Conservation (phyloP, 1,140 invertebrate species). For the Neotoxoptera formosana region DNA sequence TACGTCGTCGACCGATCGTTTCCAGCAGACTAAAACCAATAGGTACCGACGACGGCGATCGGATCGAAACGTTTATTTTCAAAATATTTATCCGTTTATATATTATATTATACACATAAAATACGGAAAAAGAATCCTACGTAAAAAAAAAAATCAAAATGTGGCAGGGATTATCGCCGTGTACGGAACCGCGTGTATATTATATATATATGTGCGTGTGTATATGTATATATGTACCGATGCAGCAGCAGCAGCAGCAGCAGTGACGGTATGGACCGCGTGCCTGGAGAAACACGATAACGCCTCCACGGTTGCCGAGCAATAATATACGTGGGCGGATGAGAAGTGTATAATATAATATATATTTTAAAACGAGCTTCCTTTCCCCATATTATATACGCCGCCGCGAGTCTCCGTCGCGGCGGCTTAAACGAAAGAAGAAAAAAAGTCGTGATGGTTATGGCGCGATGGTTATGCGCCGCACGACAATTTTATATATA, state of each 20-base stretch:
- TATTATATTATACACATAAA: background rate
- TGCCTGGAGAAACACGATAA: constrained; percentile 48
- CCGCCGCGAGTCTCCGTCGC: background rate
- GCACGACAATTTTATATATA: background rate
- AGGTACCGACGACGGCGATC: background rate
- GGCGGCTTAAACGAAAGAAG: background rate
- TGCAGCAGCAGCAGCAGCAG: no score
- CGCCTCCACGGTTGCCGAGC: constrained; percentile 2
- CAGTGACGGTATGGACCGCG: constrained; percentile 14
- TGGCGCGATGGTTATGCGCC: background rate
- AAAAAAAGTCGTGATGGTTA: constrained; percentile 9
- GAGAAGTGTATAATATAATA: constrained; percentile 28
- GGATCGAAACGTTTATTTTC: constrained; percentile 22
- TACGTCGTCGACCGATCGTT: background rate
- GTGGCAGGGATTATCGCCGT: constrained; percentile 1
- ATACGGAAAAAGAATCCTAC: background rate
- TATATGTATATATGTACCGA: background rate
- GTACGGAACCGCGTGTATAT: background rate
- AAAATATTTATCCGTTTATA: background rate
- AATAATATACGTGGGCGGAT: constrained; percentile 31
- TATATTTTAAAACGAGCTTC: constrained; percentile 42
- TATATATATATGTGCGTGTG: background rate
- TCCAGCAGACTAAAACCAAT: background rate
- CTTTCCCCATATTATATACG: background rate
- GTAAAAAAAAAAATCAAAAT: background rate